Base-by-base conservation (phyloP, 2,113 vertebrate species). In the Morone chrysops region DNA sequence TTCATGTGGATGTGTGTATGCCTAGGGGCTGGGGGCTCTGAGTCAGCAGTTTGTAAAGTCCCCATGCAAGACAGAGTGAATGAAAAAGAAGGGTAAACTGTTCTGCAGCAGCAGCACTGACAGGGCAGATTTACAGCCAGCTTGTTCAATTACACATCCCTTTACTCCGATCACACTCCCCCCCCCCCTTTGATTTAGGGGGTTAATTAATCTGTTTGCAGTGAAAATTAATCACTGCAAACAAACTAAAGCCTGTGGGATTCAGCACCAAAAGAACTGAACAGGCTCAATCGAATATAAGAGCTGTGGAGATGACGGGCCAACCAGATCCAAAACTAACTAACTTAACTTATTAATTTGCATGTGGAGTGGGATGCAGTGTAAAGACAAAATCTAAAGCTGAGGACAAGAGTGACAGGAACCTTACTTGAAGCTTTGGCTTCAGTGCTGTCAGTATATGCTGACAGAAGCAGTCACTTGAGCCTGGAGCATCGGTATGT, bases 31-130 rank as follows among this genome's bases (percentile, higher is more conserved):
- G 13, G 40, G n/a, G 43, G 70, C 31, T 56, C 51, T 71, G 78
- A 85, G 51, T 85, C 83, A 81, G 83, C 78, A 81, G 31, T 60
- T 71, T 72, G 11, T 36, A 12, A 12, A 25, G 61, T 62, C 73
- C 54, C 78, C 25, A 7, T 12, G 53, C 13, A 76, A 25, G 36
- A 72, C 1, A 4, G 40, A 54, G 48, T 4, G 53, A 54, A 20
- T 63, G 66, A 12, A 59, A 71, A 66, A 62, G 45, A 70, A 45
- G 70, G 38, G 18, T 47, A 75, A 69, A 69, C 2, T 8, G 38
- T 48, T 62, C 47, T 67, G 69, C 75, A 38, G 61, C 75, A 61
- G 75, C 81, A 41, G 57, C 4, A 51, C 63, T 84, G 71, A 81
- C 60, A 17, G 41, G 65, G 82, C 77, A 71, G 59, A 80, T 80